These are phyloP conservation scores for Cenopis cana DNA, from an alignment of 2,888 invertebrate species.

Conservation along the genomic window DNA sequence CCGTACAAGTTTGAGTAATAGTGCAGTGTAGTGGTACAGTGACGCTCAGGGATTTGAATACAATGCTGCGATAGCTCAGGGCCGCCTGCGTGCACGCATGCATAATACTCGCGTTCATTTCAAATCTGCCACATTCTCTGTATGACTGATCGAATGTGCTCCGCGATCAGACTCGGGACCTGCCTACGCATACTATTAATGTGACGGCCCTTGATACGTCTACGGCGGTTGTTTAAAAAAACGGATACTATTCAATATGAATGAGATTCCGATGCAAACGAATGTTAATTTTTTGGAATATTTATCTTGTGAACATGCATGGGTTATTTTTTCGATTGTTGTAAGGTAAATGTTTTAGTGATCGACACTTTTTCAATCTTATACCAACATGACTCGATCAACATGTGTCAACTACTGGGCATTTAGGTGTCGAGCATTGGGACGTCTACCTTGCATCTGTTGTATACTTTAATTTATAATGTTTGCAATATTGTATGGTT, in stretches of 20 bases:
- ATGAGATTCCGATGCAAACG: slow-evolving; percentile 32
- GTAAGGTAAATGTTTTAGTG: neutral
- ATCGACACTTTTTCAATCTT: too few species aligned
- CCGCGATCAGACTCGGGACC: slow-evolving; percentile 38
- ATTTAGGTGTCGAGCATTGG: too few species aligned
- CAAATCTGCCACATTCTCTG: slow-evolving; percentile 73
- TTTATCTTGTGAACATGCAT: slow-evolving; percentile 21
- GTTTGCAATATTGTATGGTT: neutral
- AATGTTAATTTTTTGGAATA: slow-evolving; percentile 28
- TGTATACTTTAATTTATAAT: too few species aligned
- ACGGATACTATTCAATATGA: slow-evolving; percentile 33
- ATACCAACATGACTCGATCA: too few species aligned
- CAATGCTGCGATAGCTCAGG: slow-evolving; percentile 81
- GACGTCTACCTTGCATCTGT: too few species aligned
- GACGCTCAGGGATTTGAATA: slow-evolving; percentile 80
- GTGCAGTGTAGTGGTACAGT: slow-evolving; percentile 59
- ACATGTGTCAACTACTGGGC: too few species aligned
- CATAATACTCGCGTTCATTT: slow-evolving; percentile 75
- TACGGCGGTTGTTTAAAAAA: slow-evolving; percentile 36
- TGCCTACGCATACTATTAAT: slow-evolving; percentile 43
- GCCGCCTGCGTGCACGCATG: slow-evolving; percentile 76
- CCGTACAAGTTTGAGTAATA: slow-evolving; percentile 66
- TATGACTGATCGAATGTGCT: slow-evolving; percentile 57
- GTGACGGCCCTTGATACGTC: slow-evolving; percentile 30
- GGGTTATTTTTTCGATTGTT: slow-evolving; percentile 3